A percentile compares a stretch with the other conserved stretches of the same genome.
Evolutionary conservation across 2,888 invertebrate genomes (phyloP).

Genomic region (Pollenia labialis): DNA sequence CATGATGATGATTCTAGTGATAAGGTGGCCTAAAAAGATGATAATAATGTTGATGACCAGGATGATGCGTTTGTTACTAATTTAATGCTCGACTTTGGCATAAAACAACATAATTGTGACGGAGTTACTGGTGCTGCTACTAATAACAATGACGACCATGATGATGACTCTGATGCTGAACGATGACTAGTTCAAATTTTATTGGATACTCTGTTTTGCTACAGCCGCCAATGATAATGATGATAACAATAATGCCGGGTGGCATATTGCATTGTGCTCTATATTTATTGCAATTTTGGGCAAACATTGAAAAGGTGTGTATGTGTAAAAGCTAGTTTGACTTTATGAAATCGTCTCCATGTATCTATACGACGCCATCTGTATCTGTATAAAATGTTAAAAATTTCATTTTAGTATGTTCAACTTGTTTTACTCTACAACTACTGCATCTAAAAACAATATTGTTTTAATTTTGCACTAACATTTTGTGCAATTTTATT

Average conservation of each 20-base stretch:
- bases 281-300: constrained; percentile 71
- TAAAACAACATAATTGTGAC: constrained; percentile 20
- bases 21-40: constrained; percentile 45
- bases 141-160: constrained; percentile 5
- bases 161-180: constrained; percentile 1
- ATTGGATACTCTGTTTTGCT: neutral
- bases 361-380: constrained; percentile 20
- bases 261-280: constrained; percentile 58
- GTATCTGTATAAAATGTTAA: constrained; percentile 50
- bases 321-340: neutral
- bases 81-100: neutral
- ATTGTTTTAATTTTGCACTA: constrained; percentile 71
- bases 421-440: constrained; percentile 54
- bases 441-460: constrained; percentile 69
- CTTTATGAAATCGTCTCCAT: constrained; percentile 1
- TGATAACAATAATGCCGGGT: constrained; percentile 39
- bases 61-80: constrained; percentile 3
- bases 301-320: constrained; percentile 74
- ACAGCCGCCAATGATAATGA: constrained; percentile 36
- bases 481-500: constrained; percentile 63
- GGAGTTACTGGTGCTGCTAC: constrained; percentile 27
- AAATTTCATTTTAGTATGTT: constrained; percentile 67
- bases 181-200: constrained; percentile 22
- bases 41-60: constrained; percentile 19
- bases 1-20: constrained; percentile 11